phyloP scores from a whole-genome alignment of 2,113 vertebrate genomes.

The Hippocampus mohnikei region DNA sequence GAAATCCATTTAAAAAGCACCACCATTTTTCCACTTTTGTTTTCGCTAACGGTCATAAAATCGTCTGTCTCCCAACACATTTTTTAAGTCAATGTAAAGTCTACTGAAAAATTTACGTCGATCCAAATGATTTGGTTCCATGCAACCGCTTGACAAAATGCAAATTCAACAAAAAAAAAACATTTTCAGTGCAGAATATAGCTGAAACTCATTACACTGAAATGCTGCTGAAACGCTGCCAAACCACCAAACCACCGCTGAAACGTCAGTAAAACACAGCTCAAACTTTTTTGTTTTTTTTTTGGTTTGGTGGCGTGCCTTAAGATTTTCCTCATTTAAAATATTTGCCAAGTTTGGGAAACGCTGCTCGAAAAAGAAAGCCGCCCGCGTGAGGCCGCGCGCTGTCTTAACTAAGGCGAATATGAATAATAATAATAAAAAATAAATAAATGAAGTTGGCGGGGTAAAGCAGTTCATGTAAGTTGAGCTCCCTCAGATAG shows the following conservation, averaged over 20 bases:
- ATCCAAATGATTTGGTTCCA: no score
- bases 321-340: not conserved
- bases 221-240: no score
- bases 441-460: conserved; percentile 10
- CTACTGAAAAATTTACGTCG: no score
- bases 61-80: no score
- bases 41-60: not conserved
- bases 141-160: no score
- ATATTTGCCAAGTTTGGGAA: not conserved
- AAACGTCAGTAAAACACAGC: no score
- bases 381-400: not conserved
- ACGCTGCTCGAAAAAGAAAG: not conserved
- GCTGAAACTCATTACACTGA: no score
- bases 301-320: not conserved
- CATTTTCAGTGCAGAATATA: no score
- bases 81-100: no score
- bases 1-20: not conserved
- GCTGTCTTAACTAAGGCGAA: conserved; percentile 23
- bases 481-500: conserved; percentile 45
- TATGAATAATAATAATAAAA: conserved; percentile 11
- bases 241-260: no score
- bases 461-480: conserved; percentile 33
- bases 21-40: not conserved
- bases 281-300: no score
- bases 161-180: not conserved